phyloP scores from a whole-genome alignment of 2,113 vertebrate genomes.

The Budorcas taxicolor region DNA sequence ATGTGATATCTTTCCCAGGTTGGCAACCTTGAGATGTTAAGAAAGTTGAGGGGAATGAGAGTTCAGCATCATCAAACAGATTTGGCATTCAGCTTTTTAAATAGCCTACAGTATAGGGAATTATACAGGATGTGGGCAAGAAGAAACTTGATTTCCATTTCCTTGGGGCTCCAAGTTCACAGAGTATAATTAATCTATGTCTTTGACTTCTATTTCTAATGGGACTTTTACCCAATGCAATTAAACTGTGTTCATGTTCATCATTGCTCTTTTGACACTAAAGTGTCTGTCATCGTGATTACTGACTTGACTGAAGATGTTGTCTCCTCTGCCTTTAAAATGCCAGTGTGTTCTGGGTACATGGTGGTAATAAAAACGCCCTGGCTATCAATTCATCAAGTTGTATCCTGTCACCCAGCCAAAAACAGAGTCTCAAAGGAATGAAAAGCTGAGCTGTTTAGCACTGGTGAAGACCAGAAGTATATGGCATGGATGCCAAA shows the following conservation, averaged over 20 bases:
- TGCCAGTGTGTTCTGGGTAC: not conserved
- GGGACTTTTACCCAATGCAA: not conserved
- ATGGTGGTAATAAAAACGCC: not conserved
- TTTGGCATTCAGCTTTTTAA: not conserved
- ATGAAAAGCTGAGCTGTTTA: not conserved
- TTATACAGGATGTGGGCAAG: not conserved
- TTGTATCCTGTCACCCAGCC: not conserved
- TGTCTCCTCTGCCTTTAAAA: not conserved
- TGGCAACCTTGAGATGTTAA: not conserved
- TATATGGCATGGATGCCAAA: no score
- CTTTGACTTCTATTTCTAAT: not conserved
- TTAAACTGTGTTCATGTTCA: not conserved
- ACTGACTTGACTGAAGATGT: not conserved
- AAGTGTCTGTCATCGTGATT: not conserved
- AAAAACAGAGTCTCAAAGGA: not conserved
- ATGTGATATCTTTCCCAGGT: not conserved
- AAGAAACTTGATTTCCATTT: not conserved
- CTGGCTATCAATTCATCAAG: not conserved
- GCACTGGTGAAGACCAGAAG: not conserved
- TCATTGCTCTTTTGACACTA: not conserved
- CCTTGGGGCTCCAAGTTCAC: not conserved
- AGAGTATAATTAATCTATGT: not conserved
- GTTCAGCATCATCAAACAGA: not conserved
- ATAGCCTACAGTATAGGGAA: not conserved
- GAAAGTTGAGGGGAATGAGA: not conserved